A percentile compares a stretch with the other conserved stretches of the same genome.
phyloP scores from a whole-genome alignment of 2,797 vertebrate species.

The Sarcophilus harrisii region DNA sequence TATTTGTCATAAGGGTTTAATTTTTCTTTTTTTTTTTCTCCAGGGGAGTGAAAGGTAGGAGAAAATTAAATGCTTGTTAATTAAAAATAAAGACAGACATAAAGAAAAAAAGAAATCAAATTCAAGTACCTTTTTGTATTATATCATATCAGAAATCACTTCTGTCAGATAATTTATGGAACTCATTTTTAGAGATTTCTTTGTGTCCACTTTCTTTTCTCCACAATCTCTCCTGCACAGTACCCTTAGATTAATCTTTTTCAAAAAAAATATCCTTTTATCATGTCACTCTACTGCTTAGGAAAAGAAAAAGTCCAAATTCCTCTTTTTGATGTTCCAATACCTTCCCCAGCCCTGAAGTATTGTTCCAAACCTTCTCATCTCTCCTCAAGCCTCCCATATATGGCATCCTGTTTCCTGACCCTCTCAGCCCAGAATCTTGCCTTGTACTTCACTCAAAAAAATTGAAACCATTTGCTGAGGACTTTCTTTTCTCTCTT shows the following conservation, averaged over 20 bases:
- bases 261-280: neutral
- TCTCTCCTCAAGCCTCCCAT: neutral
- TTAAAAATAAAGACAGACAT: neutral
- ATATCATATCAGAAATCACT: neutral
- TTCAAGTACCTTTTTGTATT: neutral
- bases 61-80: neutral
- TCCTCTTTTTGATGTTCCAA: neutral
- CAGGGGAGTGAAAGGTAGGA: neutral
- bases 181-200: neutral
- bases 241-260: neutral
- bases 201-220: neutral
- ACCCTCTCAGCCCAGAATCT: neutral
- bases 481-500: neutral
- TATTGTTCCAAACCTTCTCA: neutral
- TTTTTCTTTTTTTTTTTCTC: neutral
- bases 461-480: neutral
- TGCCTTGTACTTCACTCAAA: neutral
- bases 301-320: neutral
- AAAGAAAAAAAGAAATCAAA: neutral
- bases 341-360: neutral
- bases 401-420: neutral
- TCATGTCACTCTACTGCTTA: neutral
- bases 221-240: neutral
- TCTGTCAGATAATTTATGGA: neutral
- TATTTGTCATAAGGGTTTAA: neutral